phyloP scores from a whole-genome alignment of 2,113 vertebrate species.

The Rhineura floridana region DNA sequence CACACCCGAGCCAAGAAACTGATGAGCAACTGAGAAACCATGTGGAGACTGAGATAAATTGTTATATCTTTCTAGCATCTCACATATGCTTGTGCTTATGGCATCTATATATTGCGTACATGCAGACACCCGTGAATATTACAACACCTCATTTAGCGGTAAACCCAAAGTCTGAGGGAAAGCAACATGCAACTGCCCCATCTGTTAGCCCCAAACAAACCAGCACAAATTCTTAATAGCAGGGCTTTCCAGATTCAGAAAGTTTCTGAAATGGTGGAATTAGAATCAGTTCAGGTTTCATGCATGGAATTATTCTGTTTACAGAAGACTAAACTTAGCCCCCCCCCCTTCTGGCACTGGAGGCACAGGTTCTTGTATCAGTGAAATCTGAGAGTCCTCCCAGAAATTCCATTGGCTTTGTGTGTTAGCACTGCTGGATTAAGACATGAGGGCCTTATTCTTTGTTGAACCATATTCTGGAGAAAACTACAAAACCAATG shows the following conservation, averaged over 20 bases:
- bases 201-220: constrained; percentile 53
- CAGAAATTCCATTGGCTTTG: constrained; percentile 35
- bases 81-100: constrained; percentile 16
- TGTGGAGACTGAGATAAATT: constrained; percentile 1
- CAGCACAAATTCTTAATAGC: constrained; percentile 34
- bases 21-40: constrained; percentile 64
- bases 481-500: neutral
- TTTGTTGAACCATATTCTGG: neutral
- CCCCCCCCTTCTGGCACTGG: constrained; percentile 41
- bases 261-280: constrained; percentile 45
- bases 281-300: constrained; percentile 68
- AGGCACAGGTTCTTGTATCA: constrained; percentile 2
- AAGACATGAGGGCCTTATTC: neutral
- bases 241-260: constrained; percentile 53
- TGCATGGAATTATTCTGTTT: constrained; percentile 34
- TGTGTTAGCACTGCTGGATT: neutral
- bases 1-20: constrained; percentile 45
- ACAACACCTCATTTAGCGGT: constrained; percentile 25
- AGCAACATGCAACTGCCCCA: constrained; percentile 27
- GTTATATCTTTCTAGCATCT: constrained; percentile 3
- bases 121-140: neutral
- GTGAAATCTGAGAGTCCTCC: constrained; percentile 38
- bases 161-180: constrained; percentile 20
- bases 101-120: neutral
- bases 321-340: constrained; percentile 58